These are phyloP conservation scores for Drosophila quasianomalipes DNA, from an alignment of 2,888 invertebrate genomes.

Conservation along the genomic window DNA sequence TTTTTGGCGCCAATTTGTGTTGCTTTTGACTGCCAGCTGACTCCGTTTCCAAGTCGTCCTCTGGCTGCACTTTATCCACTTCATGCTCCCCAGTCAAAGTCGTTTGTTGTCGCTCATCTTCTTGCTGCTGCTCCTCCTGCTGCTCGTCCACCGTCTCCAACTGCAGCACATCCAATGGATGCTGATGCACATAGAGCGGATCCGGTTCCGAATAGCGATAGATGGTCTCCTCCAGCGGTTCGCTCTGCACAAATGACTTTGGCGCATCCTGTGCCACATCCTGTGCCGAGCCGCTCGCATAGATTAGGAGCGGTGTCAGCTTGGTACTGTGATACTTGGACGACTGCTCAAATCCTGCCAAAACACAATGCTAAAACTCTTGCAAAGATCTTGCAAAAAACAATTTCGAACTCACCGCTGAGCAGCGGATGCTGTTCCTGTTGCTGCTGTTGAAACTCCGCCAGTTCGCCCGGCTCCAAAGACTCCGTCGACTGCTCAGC, in stretches of 20 bases:
- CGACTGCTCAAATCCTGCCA: slow-evolving; percentile 39
- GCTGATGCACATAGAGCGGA: slow-evolving; percentile 84
- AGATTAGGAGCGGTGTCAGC: slow-evolving; percentile 75
- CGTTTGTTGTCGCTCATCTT: slow-evolving; percentile 71
- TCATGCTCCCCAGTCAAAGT: not conserved
- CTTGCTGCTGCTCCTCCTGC: slow-evolving; percentile 3
- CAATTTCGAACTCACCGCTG: slow-evolving; percentile 4
- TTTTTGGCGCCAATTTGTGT: slow-evolving; percentile 32
- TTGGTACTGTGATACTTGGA: slow-evolving; percentile 51
- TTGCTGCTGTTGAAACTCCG: slow-evolving; percentile 33
- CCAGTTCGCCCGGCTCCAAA: slow-evolving; percentile 49
- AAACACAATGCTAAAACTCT: not conserved
- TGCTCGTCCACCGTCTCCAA: slow-evolving; percentile 21
- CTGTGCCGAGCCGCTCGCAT: slow-evolving; percentile 51
- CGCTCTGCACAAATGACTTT: slow-evolving; percentile 80
- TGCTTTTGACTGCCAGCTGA: slow-evolving; percentile 48
- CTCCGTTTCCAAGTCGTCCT: slow-evolving; percentile 21
- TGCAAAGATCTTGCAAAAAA: not conserved
- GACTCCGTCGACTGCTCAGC: slow-evolving; percentile 47
- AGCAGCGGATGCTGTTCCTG: slow-evolving; percentile 45
- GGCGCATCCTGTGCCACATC: slow-evolving; percentile 45
- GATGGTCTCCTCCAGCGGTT: slow-evolving; percentile 77
- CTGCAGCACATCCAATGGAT: slow-evolving; percentile 59
- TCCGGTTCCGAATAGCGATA: slow-evolving; percentile 86
- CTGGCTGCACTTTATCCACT: slow-evolving; percentile 11